Base-by-base conservation (phyloP, 2,797 vertebrate species). In the Leptodactylus fallax region DNA sequence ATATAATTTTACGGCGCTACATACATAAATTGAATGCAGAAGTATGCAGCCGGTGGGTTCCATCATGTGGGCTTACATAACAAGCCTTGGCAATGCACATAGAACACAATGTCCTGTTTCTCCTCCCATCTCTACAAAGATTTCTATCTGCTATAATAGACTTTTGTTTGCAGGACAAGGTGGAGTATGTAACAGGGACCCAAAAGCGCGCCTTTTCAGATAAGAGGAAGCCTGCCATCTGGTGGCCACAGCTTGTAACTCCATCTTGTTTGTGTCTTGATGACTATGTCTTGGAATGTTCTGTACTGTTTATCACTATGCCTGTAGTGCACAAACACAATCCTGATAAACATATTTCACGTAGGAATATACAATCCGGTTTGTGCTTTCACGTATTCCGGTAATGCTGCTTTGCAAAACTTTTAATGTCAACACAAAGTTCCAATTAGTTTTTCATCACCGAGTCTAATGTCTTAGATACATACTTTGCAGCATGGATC, bases 71-170 rank as follows among this genome's bases (percentile, higher is more conserved):
- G 87, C 67, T 86, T 85, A 86, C 76, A 80, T 86, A 86, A 89
- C 49, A 45, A 80, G 58, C 78, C 83, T 76, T 89, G 87, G 84
- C 79, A 71, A 56, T 47, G 60, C 79, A 58, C 27, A 58, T 13
- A 71, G 84, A 82, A 89, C 87, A 89, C 87, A 89, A 78, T 86
- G 87, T 89, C 79, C 71, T 71, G 16, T 25, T 65, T 87, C 84
- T 89, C 65, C 81, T 77, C 71, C 51, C 49, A 55, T 81, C 71
- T 23, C 79, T 82, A 69, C 79, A 60, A 85, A 82, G 78, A 86
- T 67, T 69, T 78, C 56, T 86, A 82, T 89, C 69, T 27, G 49
- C 14, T 78, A 85, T 85, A 89, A 81, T 67, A 82, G 83, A 51
- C 72, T 25, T 25, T 77, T 85, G 87, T 89, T 86, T 85, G 85